These are phyloP conservation scores for Xenopus tropicalis DNA, from an alignment of 2,113 vertebrate genomes.

Conservation along the genomic window DNA sequence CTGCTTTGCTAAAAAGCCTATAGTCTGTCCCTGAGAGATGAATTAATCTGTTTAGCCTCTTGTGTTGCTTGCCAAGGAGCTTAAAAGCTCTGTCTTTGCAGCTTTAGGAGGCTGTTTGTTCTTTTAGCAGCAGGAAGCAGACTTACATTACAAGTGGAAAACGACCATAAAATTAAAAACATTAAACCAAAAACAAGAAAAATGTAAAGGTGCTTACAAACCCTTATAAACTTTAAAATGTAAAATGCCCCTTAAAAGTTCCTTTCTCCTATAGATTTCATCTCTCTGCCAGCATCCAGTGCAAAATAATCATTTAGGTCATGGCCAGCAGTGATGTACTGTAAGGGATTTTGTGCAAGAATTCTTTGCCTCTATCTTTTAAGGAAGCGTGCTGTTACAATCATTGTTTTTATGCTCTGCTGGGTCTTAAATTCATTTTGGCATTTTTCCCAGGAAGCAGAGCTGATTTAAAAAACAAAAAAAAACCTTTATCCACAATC, in stretches of 20 bases:
- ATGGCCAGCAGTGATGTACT: too few species aligned
- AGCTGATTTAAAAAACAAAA: conserved; percentile 1
- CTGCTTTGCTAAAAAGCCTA: background rate
- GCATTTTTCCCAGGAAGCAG: background rate
- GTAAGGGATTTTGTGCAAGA: background rate
- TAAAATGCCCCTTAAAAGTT: too few species aligned
- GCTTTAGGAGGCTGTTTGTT: background rate
- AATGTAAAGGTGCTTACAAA: background rate
- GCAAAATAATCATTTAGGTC: too few species aligned
- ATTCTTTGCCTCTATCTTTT: background rate
- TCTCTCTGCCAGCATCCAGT: background rate
- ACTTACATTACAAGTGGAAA: background rate
- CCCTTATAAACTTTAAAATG: too few species aligned
- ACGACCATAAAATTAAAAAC: too few species aligned
- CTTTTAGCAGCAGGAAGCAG: background rate
- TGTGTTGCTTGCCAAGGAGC: background rate
- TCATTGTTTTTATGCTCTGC: background rate
- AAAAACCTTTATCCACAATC: background rate
- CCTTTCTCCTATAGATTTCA: background rate
- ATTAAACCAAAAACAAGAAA: background rate
- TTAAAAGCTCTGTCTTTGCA: background rate
- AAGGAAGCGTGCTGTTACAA: background rate
- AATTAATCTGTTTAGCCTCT: background rate
- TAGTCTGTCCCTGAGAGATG: background rate
- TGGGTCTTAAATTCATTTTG: conserved; percentile 10